These are phyloP conservation scores for Nettapus auritus DNA, from an alignment of 2,113 vertebrate species.

Conservation along the genomic window DNA sequence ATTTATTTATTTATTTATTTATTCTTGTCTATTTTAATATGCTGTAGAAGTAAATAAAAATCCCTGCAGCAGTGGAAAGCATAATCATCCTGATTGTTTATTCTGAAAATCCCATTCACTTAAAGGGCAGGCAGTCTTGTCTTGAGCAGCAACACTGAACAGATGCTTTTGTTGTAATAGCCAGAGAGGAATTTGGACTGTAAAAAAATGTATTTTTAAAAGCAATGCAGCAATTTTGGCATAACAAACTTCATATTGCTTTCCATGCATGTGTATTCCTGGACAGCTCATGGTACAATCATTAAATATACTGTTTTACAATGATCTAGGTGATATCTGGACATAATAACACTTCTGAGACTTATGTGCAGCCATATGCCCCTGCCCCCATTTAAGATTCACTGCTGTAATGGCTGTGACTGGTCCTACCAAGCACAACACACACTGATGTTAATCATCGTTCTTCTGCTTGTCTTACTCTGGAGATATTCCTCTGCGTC, in stretches of 20 bases:
- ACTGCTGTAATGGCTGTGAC: not conserved
- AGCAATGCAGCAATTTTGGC: not conserved
- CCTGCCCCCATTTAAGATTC: not conserved
- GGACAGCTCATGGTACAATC: not conserved
- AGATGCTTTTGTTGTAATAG: conserved; percentile 55
- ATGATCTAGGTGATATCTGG: not conserved
- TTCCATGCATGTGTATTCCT: not conserved
- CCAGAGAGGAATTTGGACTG: conserved; percentile 11
- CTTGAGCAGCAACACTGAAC: conserved; percentile 17
- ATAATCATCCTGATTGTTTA: conserved; percentile 50
- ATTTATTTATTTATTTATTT: no score
- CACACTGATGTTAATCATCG: conserved; percentile 19
- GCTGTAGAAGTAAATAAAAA: conserved; percentile 65
- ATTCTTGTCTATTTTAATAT: conserved; percentile 59
- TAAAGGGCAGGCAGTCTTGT: conserved; percentile 34
- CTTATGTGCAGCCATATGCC: not conserved
- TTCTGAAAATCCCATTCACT: conserved; percentile 25
- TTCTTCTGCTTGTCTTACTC: conserved; percentile 10
- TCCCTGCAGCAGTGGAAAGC: conserved; percentile 37
- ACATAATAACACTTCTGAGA: not conserved
- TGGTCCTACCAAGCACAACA: not conserved
- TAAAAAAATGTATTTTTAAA: conserved; percentile 37
- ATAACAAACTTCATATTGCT: not conserved
- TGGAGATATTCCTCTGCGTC: not conserved
- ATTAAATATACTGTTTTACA: not conserved